A percentile compares a stretch with the other conserved stretches of the same genome.
Evolutionary conservation across 2,113 vertebrate genomes (phyloP).

Genomic region (Grammomys surdaster): DNA sequence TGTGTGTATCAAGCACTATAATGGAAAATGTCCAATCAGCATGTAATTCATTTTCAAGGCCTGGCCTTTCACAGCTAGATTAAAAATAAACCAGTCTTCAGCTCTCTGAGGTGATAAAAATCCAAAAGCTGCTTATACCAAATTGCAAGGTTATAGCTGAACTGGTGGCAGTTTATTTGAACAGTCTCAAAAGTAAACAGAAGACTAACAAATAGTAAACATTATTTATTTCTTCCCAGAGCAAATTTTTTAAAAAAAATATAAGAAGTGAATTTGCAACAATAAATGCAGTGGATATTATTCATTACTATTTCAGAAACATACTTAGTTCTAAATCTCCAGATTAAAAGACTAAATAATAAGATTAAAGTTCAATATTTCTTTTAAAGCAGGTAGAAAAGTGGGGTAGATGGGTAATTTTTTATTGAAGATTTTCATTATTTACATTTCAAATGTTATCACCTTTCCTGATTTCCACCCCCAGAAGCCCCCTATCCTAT

Average conservation of each 20-base stretch:
- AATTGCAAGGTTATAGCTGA: background rate
- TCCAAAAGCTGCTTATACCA: background rate
- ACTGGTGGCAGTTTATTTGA: background rate
- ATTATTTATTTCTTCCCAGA: no score
- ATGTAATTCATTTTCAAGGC: slow-evolving; percentile 9
- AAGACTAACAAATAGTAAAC: background rate
- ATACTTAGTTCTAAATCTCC: background rate
- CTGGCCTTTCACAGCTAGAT: background rate
- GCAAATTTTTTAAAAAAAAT: background rate
- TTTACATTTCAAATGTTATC: no score
- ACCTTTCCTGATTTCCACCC: no score
- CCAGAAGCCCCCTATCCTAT: no score
- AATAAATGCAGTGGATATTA: background rate
- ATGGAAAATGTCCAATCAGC: background rate
- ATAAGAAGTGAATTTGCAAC: background rate
- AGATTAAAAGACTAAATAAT: background rate
- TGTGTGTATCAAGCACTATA: background rate
- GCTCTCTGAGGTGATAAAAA: background rate
- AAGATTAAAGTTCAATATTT: background rate
- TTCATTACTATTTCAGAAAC: background rate
- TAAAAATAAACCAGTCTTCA: background rate
- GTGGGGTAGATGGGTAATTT: background rate
- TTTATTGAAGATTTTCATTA: no score
- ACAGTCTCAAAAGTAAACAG: background rate
- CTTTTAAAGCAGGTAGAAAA: background rate